Conservation (phyloP, 2,888 invertebrate genomes). For the Spicauda simplicius region DNA sequence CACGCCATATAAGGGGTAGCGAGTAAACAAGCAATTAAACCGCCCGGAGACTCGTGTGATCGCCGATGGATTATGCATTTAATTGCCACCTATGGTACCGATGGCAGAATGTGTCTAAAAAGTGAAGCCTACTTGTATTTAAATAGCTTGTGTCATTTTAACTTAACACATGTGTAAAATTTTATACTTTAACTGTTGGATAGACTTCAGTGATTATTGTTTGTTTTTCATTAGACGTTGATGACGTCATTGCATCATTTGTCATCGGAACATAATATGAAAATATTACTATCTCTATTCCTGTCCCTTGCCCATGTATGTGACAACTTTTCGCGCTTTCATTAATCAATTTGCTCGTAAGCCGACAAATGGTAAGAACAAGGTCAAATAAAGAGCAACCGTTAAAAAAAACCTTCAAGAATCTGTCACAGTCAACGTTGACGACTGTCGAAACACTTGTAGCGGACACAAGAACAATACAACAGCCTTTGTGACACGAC, state of each 20-base stretch:
- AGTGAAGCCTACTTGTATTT: not conserved
- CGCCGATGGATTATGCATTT: conserved; percentile 75
- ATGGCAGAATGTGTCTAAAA: not conserved
- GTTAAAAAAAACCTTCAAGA: conserved; percentile 52
- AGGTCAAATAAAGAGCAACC: conserved; percentile 42
- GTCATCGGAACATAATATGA: not conserved
- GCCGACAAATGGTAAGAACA: conserved; percentile 38
- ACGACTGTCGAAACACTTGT: conserved; percentile 77
- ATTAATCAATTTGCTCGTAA: conserved; percentile 17
- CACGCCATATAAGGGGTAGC: conserved; percentile 78
- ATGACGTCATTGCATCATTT: not conserved
- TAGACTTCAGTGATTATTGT: too few relatives aligned
- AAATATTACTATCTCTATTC: not conserved
- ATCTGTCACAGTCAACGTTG: conserved; percentile 70
- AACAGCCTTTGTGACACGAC: conserved; percentile 58
- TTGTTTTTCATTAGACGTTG: too few relatives aligned
- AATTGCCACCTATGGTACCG: conserved; percentile 54
- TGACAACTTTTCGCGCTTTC: not conserved
- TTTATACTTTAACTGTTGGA: too few relatives aligned
- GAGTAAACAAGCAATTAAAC: conserved; percentile 77
- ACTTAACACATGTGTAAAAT: not conserved
- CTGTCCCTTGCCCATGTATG: not conserved
- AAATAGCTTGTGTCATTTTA: not conserved
- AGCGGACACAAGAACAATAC: conserved; percentile 66
- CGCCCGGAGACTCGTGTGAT: conserved; percentile 64